phyloP scores from a whole-genome alignment of 2,797 vertebrate species.

The Staurois parvus region DNA sequence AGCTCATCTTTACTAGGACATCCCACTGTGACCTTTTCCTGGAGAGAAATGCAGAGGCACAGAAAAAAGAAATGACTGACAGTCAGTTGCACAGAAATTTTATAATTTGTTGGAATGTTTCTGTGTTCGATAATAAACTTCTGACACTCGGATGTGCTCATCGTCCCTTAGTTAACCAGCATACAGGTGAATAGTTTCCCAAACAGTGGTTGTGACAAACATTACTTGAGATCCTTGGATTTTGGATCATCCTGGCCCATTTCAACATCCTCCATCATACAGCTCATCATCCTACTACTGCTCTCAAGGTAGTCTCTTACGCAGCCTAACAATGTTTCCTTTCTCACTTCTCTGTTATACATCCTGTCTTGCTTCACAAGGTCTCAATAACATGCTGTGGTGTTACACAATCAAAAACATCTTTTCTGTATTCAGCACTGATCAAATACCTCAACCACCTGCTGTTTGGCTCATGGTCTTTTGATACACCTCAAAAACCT shows the following conservation, averaged over 20 bases:
- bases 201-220: background rate
- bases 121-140: too few species aligned
- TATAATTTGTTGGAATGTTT: too few species aligned
- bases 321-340: background rate
- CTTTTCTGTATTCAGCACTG: slow-evolving; percentile 1
- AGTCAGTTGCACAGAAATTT: too few species aligned
- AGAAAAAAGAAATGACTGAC: background rate
- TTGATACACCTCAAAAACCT: slow-evolving; percentile 6
- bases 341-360: background rate
- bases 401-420: slow-evolving; percentile 10
- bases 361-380: slow-evolving; percentile 1
- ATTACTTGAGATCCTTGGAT: background rate
- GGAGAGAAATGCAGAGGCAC: background rate
- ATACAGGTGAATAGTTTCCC: background rate
- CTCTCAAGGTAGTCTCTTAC: background rate
- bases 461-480: background rate
- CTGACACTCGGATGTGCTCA: background rate
- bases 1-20: background rate
- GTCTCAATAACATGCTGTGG: slow-evolving; percentile 9
- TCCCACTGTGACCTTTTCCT: background rate
- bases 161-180: background rate
- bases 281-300: background rate
- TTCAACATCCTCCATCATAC: background rate
- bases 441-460: background rate
- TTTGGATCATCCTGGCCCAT: background rate